These are phyloP conservation scores for Popillia japonica DNA, from an alignment of 1,140 invertebrate species.

Conservation along the genomic window DNA sequence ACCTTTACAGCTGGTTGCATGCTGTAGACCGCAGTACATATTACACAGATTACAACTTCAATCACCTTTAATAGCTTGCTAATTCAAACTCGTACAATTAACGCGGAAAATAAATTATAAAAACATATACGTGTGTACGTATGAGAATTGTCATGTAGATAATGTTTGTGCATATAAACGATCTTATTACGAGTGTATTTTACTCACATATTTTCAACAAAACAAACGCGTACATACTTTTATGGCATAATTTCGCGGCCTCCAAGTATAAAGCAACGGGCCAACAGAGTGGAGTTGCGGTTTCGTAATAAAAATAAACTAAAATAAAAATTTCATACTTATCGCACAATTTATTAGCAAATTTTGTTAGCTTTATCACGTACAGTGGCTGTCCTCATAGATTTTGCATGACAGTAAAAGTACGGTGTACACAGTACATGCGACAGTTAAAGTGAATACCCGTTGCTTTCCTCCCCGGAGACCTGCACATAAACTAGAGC, in stretches of 20 bases:
- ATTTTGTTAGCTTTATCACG: constrained; percentile 23
- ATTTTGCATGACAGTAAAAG: constrained; percentile 25
- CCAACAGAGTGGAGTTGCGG: not conserved
- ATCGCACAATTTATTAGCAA: constrained; percentile 26
- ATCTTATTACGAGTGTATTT: constrained; percentile 8
- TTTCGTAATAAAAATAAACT: not conserved
- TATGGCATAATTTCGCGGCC: constrained; percentile 4
- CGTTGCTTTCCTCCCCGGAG: not conserved
- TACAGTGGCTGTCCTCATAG: constrained; percentile 3
- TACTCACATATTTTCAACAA: not conserved
- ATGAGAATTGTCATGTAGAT: constrained; percentile 2
- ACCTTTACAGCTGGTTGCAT: no score
- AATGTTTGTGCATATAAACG: constrained; percentile 8
- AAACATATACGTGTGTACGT: not conserved
- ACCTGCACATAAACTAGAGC: constrained; percentile 26
- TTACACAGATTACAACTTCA: no score
- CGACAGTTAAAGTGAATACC: constrained; percentile 33
- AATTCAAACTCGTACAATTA: not conserved
- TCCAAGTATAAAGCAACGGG: not conserved
- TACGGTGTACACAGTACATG: constrained; percentile 1
- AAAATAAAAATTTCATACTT: constrained; percentile 30
- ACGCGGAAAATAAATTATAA: not conserved
- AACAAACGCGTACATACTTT: constrained; percentile 18
- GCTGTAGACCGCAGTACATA: no score
- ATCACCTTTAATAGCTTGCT: not conserved